A percentile compares a stretch with the other conserved stretches of the same genome.
Conservation (phyloP, 1,140 invertebrate genomes). For the Panulirus ornatus region DNA sequence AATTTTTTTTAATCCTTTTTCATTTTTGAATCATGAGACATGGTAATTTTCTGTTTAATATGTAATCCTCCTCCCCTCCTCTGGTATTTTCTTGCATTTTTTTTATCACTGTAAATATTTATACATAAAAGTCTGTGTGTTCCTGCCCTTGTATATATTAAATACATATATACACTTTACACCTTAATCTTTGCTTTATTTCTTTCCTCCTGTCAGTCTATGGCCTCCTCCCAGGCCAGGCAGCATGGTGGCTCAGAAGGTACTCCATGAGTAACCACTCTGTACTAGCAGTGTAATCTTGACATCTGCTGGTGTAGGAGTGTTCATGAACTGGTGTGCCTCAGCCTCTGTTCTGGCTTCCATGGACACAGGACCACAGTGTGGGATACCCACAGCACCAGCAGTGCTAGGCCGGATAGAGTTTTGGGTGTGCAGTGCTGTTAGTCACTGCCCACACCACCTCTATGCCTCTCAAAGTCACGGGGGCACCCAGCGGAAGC, state of each 20-base stretch:
- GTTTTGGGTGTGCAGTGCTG: not conserved
- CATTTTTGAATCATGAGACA: too few species aligned
- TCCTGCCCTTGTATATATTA: too few species aligned
- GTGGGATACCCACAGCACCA: not conserved
- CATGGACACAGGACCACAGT: not conserved
- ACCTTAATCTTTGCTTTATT: not conserved
- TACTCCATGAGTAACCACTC: not conserved
- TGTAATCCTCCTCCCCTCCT: too few species aligned
- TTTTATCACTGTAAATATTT: too few species aligned
- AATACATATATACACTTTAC: too few species aligned
- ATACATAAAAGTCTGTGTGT: too few species aligned
- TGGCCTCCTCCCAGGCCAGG: not conserved
- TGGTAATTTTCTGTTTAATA: too few species aligned
- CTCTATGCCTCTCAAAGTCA: conserved; percentile 21
- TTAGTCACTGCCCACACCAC: not conserved
- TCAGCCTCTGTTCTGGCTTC: not conserved
- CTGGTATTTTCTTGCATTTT: too few species aligned
- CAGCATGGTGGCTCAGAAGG: not conserved
- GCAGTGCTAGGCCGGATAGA: not conserved
- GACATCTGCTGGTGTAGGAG: not conserved
- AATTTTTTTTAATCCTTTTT: too few species aligned
- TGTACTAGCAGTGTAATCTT: not conserved
- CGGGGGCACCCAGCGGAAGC: conserved; percentile 48
- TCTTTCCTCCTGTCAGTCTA: too few species aligned
- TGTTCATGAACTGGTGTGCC: not conserved